Conservation (phyloP, 2,113 vertebrate species). For the Sander lucioperca region DNA sequence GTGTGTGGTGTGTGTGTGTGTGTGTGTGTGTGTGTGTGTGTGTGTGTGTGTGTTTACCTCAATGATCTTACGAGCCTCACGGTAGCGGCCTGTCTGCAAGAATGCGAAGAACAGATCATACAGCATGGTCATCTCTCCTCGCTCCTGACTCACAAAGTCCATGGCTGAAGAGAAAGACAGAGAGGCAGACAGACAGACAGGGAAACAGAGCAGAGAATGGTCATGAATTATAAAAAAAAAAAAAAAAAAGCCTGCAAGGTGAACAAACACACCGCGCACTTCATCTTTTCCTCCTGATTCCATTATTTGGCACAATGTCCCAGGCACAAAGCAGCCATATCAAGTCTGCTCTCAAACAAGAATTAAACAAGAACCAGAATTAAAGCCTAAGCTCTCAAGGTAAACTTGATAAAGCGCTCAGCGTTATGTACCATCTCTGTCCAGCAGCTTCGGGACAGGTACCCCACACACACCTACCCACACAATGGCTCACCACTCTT, state of each 20-base stretch:
- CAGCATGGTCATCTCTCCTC: constrained; percentile 94
- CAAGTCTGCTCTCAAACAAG: constrained; percentile 47
- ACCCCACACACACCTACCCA: constrained; percentile 16
- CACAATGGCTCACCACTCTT: background rate
- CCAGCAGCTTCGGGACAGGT: constrained; percentile 73
- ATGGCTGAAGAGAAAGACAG: constrained; percentile 82
- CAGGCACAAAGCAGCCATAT: constrained; percentile 46
- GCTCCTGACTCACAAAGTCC: constrained; percentile 90
- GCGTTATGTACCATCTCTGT: constrained; percentile 65
- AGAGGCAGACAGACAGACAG: constrained; percentile 22
- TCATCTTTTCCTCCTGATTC: constrained; percentile 42
- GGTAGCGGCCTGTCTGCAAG: constrained; percentile 92
- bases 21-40: background rate
- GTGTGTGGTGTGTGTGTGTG: constrained; percentile 14
- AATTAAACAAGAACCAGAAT: constrained; percentile 26
- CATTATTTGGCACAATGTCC: constrained; percentile 59
- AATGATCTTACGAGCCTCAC: constrained; percentile 95
- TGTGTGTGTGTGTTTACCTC: constrained; percentile 86
- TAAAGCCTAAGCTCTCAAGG: constrained; percentile 58
- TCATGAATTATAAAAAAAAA: constrained; percentile 24
- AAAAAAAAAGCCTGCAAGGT: constrained; percentile 22
- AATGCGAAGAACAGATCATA: constrained; percentile 96
- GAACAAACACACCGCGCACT: constrained; percentile 37
- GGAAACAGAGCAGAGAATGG: constrained; percentile 41
- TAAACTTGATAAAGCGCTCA: constrained; percentile 69